Conservation (phyloP, 2,113 vertebrate genomes). For the Triplophysa dalaica region DNA sequence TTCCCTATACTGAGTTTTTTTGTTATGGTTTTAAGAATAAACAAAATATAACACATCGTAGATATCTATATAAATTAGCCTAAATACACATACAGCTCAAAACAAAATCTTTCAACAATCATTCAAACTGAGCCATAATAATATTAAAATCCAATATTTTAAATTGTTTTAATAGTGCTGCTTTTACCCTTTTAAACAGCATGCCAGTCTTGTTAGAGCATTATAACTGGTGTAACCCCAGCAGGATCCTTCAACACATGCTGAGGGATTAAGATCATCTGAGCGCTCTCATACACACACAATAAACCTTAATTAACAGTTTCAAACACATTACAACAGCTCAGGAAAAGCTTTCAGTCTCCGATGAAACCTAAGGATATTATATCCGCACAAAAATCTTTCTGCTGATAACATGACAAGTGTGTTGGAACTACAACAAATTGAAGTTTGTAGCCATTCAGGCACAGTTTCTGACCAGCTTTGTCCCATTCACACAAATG, state of each 20-base stretch:
- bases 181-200: background rate
- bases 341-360: background rate
- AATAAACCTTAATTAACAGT: background rate
- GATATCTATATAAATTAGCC: too few species aligned
- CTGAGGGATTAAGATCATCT: background rate
- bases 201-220: background rate
- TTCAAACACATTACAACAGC: background rate
- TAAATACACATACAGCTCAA: too few species aligned
- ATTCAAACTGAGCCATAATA: too few species aligned
- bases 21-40: too few species aligned
- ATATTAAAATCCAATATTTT: background rate
- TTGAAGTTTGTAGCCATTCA: background rate
- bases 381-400: background rate
- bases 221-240: background rate
- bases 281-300: background rate
- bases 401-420: background rate
- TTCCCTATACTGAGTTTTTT: too few species aligned
- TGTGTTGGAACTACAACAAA: too few species aligned
- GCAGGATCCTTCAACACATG: slow-evolving; percentile 5
- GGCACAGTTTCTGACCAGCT: background rate
- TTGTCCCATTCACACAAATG: slow-evolving; percentile 24
- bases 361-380: background rate
- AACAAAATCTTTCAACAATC: too few species aligned
- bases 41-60: too few species aligned
- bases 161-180: background rate